Evolutionary conservation across 2,797 vertebrate genomes (phyloP).

Genomic region (Eremophila alpestris): DNA sequence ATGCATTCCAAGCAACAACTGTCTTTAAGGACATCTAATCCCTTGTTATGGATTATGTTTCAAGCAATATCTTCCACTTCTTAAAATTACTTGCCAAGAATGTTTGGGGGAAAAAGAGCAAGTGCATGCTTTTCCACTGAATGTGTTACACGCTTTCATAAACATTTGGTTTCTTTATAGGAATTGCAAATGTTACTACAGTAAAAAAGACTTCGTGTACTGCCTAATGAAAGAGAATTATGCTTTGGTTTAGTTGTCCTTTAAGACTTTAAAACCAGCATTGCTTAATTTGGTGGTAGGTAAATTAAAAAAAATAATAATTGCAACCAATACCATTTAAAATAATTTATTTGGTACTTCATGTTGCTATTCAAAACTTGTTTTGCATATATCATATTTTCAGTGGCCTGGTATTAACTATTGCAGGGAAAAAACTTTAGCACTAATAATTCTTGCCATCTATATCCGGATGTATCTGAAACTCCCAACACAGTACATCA

Average conservation of each 20-base stretch:
- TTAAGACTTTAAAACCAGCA: constrained; percentile 75
- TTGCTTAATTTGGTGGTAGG: constrained; percentile 72
- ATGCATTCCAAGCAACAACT: constrained; percentile 81
- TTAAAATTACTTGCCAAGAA: constrained; percentile 53
- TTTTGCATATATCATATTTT: constrained; percentile 66
- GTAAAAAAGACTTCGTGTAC: constrained; percentile 29
- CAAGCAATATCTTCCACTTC: constrained; percentile 72
- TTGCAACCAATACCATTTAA: constrained; percentile 60
- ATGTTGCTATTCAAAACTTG: constrained; percentile 54
- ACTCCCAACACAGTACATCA: constrained; percentile 56
- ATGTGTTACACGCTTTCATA: constrained; percentile 46
- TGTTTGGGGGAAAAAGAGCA: constrained; percentile 64
- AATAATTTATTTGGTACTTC: constrained; percentile 66
- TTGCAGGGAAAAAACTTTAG: constrained; percentile 50
- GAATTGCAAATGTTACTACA: constrained; percentile 49
- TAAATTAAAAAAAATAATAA: constrained; percentile 56
- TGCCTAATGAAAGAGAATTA: constrained; percentile 44
- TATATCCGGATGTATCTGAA: constrained; percentile 53
- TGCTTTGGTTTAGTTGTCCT: constrained; percentile 76
- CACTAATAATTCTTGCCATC: constrained; percentile 69
- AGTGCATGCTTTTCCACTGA: constrained; percentile 65
- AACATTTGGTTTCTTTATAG: constrained; percentile 60
- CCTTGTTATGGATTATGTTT: constrained; percentile 76
- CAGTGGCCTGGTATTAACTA: constrained; percentile 74
- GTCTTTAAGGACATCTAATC: constrained; percentile 91